These are phyloP conservation scores for Asobara japonica DNA, from an alignment of 1,140 invertebrate genomes.

Conservation along the genomic window DNA sequence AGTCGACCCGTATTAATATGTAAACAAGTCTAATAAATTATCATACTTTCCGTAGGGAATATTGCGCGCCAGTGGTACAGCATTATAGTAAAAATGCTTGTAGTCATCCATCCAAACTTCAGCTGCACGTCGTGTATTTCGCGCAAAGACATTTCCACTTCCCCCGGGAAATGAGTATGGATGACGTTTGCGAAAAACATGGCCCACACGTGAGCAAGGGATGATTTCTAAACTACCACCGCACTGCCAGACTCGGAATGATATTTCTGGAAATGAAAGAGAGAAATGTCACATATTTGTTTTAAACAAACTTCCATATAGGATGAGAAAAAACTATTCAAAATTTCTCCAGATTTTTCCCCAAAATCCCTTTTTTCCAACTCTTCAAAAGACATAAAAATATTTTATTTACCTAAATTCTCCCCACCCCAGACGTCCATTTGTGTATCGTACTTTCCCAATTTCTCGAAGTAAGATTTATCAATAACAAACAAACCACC, in stretches of 20 bases:
- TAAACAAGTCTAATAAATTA: background rate
- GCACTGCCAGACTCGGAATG: conserved; percentile 94
- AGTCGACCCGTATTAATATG: background rate
- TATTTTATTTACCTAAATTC: conserved; percentile 72
- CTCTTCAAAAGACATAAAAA: background rate
- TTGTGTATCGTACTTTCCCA: conserved; percentile 96
- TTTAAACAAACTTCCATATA: too few species aligned
- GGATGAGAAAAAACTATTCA: too few species aligned
- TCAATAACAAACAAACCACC: conserved; percentile 95
- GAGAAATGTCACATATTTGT: too few species aligned
- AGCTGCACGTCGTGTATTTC: conserved; percentile 87
- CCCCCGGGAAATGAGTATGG: conserved; percentile 96
- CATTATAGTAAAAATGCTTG: conserved; percentile 90
- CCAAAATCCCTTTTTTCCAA: too few species aligned
- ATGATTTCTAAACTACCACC: conserved; percentile 94
- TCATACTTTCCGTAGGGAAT: conserved; percentile 86
- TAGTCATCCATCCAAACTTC: conserved; percentile 98
- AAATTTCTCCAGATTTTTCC: too few species aligned
- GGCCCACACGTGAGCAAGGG: conserved; percentile 91
- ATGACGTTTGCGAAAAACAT: conserved; percentile 92
- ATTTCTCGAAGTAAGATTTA: conserved; percentile 89
- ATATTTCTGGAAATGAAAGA: conserved; percentile 70
- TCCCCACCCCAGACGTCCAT: conserved; percentile 98
- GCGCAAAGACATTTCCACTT: conserved; percentile 88
- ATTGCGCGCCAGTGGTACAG: conserved; percentile 86